Evolutionary conservation across 1,140 invertebrate genomes (phyloP).

Genomic region (Eriocheir sinensis): DNA sequence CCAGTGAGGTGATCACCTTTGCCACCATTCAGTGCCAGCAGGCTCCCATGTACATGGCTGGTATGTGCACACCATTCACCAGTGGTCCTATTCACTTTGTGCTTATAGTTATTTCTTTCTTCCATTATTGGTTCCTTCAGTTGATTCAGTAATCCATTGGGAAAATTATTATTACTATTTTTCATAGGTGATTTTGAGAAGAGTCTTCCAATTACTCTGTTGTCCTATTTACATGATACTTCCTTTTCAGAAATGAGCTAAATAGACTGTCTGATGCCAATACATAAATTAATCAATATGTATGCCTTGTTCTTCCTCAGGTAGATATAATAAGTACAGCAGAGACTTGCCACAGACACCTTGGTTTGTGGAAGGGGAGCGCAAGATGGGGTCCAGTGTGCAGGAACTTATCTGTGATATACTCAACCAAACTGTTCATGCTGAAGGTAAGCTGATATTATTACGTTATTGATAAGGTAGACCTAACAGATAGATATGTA

Average conservation of each 20-base stretch:
- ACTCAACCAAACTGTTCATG: constrained; percentile 83
- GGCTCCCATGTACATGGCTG: constrained; percentile 85
- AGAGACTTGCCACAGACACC: constrained; percentile 95
- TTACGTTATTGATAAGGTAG: no score
- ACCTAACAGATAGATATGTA: no score
- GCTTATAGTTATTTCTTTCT: neutral
- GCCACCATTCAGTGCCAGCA: constrained; percentile 83
- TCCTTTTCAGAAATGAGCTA: no score
- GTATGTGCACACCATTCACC: constrained; percentile 80
- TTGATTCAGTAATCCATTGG: no score
- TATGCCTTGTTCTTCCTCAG: constrained; percentile 81
- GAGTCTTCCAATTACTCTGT: no score
- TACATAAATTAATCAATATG: no score
- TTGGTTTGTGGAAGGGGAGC: constrained; percentile 93
- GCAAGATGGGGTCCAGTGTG: constrained; percentile 92
- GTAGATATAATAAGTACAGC: constrained; percentile 94
- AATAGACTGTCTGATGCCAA: no score
- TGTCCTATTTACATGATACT: no score
- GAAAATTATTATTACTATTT: no score
- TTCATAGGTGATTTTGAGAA: no score
- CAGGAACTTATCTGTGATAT: constrained; percentile 92
- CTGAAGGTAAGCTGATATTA: constrained; percentile 82
- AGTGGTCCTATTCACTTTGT: neutral
- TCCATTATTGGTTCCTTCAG: neutral
- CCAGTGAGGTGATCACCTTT: constrained; percentile 81